Evolutionary conservation across 2,797 vertebrate species (phyloP).

Genomic region (Syngnathus acus): DNA sequence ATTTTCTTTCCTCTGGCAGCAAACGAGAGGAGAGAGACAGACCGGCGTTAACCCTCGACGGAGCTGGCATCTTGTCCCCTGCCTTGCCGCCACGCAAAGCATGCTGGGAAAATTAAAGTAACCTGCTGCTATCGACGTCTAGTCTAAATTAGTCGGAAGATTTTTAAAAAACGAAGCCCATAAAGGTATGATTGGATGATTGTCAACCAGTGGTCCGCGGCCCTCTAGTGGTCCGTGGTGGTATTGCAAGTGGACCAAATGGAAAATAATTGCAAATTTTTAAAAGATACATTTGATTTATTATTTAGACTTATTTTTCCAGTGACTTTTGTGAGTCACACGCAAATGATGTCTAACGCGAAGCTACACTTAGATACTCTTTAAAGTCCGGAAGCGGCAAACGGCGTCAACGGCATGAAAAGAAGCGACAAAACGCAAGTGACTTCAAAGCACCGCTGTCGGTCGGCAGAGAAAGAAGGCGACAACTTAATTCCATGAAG

Average conservation of each 20-base stretch:
- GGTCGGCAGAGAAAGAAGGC: conserved; percentile 28
- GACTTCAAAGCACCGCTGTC: conserved; percentile 46
- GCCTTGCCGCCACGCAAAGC: conserved; percentile 17
- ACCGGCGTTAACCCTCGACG: conserved; percentile 49
- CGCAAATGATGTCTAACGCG: not conserved
- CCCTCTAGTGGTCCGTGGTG: no score
- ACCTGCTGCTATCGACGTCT: conserved; percentile 40
- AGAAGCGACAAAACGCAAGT: conserved; percentile 30
- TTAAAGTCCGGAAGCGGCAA: conserved; percentile 25
- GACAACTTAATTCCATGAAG: conserved; percentile 29
- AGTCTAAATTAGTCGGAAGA: conserved; percentile 10
- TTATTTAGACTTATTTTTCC: no score
- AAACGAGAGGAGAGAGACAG: conserved; percentile 41
- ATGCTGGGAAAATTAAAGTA: conserved; percentile 43
- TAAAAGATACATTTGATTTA: no score
- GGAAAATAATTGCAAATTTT: no score
- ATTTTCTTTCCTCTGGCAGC: conserved; percentile 73
- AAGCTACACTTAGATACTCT: conserved; percentile 15
- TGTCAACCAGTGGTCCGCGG: no score
- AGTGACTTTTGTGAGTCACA: no score
- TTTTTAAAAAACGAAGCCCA: not conserved
- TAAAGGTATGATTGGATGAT: no score
- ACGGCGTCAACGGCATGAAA: conserved; percentile 50
- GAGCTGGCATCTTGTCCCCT: not conserved
- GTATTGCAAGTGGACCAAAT: no score